Base-by-base conservation (phyloP, 2,797 vertebrate genomes). In the Manis crassicaudata region DNA sequence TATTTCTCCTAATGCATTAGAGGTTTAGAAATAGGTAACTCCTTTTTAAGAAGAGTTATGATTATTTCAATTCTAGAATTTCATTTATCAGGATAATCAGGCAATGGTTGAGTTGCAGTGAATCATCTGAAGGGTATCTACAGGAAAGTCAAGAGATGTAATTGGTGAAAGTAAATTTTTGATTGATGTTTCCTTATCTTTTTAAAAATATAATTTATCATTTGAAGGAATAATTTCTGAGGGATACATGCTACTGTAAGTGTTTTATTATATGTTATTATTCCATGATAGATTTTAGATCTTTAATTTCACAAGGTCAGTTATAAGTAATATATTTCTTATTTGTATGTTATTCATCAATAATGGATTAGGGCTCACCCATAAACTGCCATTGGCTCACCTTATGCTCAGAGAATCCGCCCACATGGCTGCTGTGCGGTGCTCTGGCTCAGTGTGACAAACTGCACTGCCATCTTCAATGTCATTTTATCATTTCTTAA, bases 401-500 rank as follows among this genome's bases (percentile, higher is more conserved):
- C 16, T 81, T 68, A 40, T 0, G 37, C 0, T 93, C 27, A 83
- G 86, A 92, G 16, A 14, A 32, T 37, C 29, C 63, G 7, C 7
- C 35, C 88, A 54, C 40, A 37, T 0, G 65, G 37, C 87, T n/a
- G 8, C 9, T 5, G 16, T 56, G 12, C 37, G 62, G 37, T 7
- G 17, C 2, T 37, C 8, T 43, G 73, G 60, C 9, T 21, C 9
- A n/a, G 3, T 29, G 21, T 67, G 18, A 60, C 32, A 73, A 25
- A 67, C 23, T 46, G 14, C 29, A 46, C 14, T 54, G 50, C 56
- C 12, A 63, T 81, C 85, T 89, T 90, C 3, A 76, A 96, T 5
- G 32, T 76, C 87, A 79, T 92, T 96, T 77, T 85, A 62, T 29
- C 50, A 90, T 90, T 97, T 94, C 43, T 93, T 92, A 95, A 90